Percentiles rank a stretch among this genome's conserved stretches.
These are phyloP conservation scores for Tholera decimalis DNA, from an alignment of 2,888 invertebrate genomes.

Conservation along the genomic window DNA sequence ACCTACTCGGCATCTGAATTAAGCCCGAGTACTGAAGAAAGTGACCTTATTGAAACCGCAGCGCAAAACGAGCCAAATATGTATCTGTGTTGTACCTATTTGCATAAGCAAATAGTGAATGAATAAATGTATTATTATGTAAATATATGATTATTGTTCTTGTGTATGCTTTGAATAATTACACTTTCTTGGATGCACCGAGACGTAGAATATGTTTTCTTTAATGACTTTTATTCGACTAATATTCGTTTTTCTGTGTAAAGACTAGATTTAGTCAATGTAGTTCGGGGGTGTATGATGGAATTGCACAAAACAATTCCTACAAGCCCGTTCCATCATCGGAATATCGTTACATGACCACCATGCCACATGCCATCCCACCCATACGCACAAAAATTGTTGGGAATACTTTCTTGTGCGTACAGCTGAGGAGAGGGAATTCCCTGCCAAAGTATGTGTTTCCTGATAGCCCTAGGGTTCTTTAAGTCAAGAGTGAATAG, in stretches of 20 bases:
- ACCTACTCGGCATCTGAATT: not conserved
- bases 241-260: not conserved
- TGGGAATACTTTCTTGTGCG: no score
- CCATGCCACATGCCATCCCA: no score
- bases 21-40: conserved; percentile 26
- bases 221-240: not conserved
- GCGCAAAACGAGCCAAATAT: conserved; percentile 23
- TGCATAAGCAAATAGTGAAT: conserved; percentile 40
- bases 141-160: conserved; percentile 10
- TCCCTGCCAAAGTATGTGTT: no score
- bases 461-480: no score
- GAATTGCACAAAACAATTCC: no score
- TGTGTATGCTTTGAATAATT: conserved; percentile 5
- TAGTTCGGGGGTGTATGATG: no score
- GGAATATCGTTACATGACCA: no score
- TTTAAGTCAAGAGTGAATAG: no score
- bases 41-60: conserved; percentile 34
- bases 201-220: not conserved
- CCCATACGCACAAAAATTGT: no score
- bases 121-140: conserved; percentile 5
- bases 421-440: no score
- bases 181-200: conserved; percentile 15
- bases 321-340: no score
- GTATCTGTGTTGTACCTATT: conserved; percentile 29
- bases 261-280: not conserved